phyloP scores from a whole-genome alignment of 2,888 invertebrate genomes.

The Parnassius smintheus region DNA sequence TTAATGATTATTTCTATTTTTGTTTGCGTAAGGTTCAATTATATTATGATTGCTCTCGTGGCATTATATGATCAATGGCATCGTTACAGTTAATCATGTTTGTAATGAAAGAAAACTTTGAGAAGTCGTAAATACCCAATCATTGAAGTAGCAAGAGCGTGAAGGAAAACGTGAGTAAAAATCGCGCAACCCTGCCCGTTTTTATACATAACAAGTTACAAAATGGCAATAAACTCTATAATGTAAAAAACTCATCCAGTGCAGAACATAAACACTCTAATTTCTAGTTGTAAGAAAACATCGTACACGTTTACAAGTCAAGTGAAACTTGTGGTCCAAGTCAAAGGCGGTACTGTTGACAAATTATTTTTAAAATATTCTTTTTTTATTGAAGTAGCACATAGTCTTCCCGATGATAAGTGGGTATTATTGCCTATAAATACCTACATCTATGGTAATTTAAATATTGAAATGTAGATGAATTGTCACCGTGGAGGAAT shows the following conservation, averaged over 20 bases:
- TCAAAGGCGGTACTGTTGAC: not conserved
- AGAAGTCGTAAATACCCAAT: slow-evolving; percentile 13
- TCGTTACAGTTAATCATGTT: not conserved
- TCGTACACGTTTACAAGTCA: slow-evolving; percentile 70
- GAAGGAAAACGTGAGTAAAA: slow-evolving; percentile 18
- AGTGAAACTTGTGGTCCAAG: slow-evolving; percentile 40
- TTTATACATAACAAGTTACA: slow-evolving; percentile 47
- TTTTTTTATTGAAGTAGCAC: no score
- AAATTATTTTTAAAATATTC: no score
- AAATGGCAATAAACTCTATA: slow-evolving; percentile 55
- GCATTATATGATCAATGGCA: no score
- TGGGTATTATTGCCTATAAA: no score
- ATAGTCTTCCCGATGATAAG: no score
- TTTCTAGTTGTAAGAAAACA: slow-evolving; percentile 66
- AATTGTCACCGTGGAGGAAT: no score
- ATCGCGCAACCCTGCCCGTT: slow-evolving; percentile 30
- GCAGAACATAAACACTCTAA: slow-evolving; percentile 60
- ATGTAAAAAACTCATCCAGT: slow-evolving; percentile 68
- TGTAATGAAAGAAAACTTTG: slow-evolving; percentile 5
- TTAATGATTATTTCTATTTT: no score
- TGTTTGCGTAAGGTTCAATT: no score
- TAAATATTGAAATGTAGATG: no score
- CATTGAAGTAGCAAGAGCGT: slow-evolving; percentile 9
- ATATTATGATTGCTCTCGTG: no score
- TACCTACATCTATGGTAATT: no score